Base-by-base conservation (phyloP, 2,888 invertebrate species). In the Desoria tigrina region DNA sequence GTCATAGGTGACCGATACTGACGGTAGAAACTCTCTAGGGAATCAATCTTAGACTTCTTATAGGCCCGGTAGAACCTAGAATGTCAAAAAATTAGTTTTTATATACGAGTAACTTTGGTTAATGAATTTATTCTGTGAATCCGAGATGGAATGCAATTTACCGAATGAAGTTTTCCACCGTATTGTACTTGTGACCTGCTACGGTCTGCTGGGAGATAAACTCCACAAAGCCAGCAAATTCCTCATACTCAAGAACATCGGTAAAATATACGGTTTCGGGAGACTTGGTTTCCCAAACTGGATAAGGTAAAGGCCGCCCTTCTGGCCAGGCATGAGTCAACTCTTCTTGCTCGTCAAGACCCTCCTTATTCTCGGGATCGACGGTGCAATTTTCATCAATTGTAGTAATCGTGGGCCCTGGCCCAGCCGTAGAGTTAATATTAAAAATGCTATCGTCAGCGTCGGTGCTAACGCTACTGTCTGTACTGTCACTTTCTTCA, bases 171-270 rank as follows among this genome's bases (percentile, higher is more conserved):
- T 93, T 92, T 81, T 89, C 89, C 73, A 93, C 86, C 60, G 92
- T 93, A 82, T 94, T 91, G 81, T 94, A 94, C 82, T 91, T 89
- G 79, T 92, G 90, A 77, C 88, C 87, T 79, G 88, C 88, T 79
- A 94, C 84, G 79, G 92, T 85, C 64, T 86, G 86, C 79, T 91
- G 90, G 76, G 93, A 86, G 77, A 87, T 84, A 77, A 87, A 85
- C 83, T 93, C 92, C 79, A 92, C 88, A 77, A 86, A 84, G 64
- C 88, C 87, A 77, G 88, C 89, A 78, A 92, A 84, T 79, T 88
- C 87, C 84, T 92, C 91, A 82, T 91, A 92, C 75, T 86, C 85
- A 79, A 83, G 83, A 75, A 86, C 80, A 74, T 83, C 83, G 61
- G 81, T 77, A 65, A 86, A 81, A 78, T 81, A 80, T 77, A 83